Evolutionary conservation across 2,888 invertebrate genomes (phyloP).

Genomic region (Abrostola triplasia): DNA sequence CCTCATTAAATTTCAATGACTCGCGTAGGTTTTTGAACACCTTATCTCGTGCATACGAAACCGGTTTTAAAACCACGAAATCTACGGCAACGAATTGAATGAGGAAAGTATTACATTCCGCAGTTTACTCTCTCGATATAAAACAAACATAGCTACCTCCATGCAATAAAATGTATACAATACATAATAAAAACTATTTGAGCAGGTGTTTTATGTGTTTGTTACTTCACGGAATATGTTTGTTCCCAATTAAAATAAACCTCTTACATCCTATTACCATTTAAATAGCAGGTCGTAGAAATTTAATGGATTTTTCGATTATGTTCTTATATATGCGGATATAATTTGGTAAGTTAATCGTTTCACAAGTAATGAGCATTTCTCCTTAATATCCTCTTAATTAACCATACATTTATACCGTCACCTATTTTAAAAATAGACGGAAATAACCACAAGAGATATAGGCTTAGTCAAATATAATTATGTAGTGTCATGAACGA

Average conservation of each 20-base stretch:
- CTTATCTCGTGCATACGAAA: no score
- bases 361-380: no score
- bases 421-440: slow-evolving; percentile 1
- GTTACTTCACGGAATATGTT: background rate
- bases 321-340: no score
- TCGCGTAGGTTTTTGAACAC: no score
- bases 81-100: no score
- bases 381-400: no score
- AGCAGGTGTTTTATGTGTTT: background rate
- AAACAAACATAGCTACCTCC: background rate
- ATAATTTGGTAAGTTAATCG: no score
- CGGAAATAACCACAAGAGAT: slow-evolving; percentile 29
- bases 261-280: background rate
- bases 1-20: no score
- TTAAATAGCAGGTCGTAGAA: background rate
- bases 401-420: slow-evolving; percentile 3
- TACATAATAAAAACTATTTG: background rate
- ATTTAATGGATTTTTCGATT: background rate
- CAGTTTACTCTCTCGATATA: no score
- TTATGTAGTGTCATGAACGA: slow-evolving; percentile 7
- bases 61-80: no score
- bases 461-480: slow-evolving; percentile 19
- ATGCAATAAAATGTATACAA: background rate
- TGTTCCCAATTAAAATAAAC: background rate
- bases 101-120: no score